Percentiles rank a stretch among this genome's conserved stretches.
Evolutionary conservation across 2,888 invertebrate genomes (phyloP).

Genomic region (Neuroscelio doddi): DNA sequence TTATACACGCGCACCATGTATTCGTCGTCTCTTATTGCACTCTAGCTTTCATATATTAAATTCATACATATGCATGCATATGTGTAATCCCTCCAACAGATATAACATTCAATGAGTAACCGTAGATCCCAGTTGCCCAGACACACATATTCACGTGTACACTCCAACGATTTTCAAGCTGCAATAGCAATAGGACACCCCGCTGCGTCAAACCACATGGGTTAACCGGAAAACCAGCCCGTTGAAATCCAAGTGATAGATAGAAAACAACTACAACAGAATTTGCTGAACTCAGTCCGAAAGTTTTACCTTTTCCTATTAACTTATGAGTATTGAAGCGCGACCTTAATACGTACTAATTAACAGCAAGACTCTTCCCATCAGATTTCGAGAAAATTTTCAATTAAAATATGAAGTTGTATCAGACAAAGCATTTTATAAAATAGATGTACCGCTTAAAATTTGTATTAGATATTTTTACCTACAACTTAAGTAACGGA

Average conservation of each 20-base stretch:
- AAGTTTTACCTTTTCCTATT: constrained; percentile 14
- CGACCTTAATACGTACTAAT: constrained; percentile 25
- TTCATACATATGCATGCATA: constrained; percentile 28
- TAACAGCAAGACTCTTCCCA: constrained; percentile 13
- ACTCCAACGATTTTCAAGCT: constrained; percentile 56
- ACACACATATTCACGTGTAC: constrained; percentile 14
- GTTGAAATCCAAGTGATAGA: constrained; percentile 22
- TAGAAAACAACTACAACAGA: constrained; percentile 29
- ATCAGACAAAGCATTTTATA: not conserved
- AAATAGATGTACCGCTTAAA: too few relatives aligned
- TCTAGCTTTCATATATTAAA: constrained; percentile 28
- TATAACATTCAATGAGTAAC: constrained; percentile 32
- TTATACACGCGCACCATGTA: too few relatives aligned
- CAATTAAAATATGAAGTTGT: constrained; percentile 8
- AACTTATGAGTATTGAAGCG: constrained; percentile 18
- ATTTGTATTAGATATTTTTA: too few relatives aligned
- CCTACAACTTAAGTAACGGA: too few relatives aligned
- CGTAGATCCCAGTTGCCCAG: constrained; percentile 22
- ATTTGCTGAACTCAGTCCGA: not conserved
- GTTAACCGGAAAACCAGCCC: constrained; percentile 53
- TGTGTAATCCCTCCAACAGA: constrained; percentile 30
- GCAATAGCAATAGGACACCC: constrained; percentile 53
- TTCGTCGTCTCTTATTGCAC: too few relatives aligned
- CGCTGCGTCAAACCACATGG: constrained; percentile 49
- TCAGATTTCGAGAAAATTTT: constrained; percentile 5